Conservation (phyloP, 2,888 invertebrate species). For the Augiades crinisus region DNA sequence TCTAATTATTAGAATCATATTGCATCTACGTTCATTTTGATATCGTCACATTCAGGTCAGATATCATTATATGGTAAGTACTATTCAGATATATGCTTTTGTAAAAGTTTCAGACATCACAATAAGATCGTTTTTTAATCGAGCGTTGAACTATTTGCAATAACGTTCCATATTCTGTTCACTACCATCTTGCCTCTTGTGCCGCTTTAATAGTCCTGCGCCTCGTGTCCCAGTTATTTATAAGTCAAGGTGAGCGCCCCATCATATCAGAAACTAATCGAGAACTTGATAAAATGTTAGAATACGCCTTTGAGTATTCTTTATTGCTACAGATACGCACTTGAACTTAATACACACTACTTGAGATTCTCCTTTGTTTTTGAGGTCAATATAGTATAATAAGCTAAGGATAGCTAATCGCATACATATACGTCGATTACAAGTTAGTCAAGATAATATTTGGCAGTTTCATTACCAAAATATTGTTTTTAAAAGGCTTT, state of each 20-base stretch:
- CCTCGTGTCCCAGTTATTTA: conserved; percentile 31
- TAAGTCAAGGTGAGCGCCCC: conserved; percentile 32
- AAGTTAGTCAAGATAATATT: background rate
- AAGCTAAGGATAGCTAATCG: too few species aligned
- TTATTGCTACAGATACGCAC: background rate
- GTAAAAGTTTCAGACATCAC: background rate
- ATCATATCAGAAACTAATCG: conserved; percentile 15
- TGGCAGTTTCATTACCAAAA: background rate
- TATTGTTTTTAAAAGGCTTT: background rate
- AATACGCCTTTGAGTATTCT: background rate
- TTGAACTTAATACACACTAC: too few species aligned
- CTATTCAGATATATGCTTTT: background rate
- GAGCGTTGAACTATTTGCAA: conserved; percentile 8
- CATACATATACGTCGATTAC: too few species aligned
- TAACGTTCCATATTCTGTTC: conserved; percentile 15
- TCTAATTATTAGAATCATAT: too few species aligned
- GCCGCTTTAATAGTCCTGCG: conserved; percentile 21
- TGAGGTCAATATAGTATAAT: too few species aligned
- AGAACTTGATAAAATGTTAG: background rate
- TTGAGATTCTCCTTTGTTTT: too few species aligned
- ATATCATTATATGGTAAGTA: too few species aligned
- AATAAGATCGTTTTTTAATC: background rate
- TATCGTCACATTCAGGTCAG: too few species aligned
- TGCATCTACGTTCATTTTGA: too few species aligned
- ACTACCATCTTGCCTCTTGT: conserved; percentile 12